Base-by-base conservation (phyloP, 2,797 vertebrate genomes). In the Nothura maculosa region DNA sequence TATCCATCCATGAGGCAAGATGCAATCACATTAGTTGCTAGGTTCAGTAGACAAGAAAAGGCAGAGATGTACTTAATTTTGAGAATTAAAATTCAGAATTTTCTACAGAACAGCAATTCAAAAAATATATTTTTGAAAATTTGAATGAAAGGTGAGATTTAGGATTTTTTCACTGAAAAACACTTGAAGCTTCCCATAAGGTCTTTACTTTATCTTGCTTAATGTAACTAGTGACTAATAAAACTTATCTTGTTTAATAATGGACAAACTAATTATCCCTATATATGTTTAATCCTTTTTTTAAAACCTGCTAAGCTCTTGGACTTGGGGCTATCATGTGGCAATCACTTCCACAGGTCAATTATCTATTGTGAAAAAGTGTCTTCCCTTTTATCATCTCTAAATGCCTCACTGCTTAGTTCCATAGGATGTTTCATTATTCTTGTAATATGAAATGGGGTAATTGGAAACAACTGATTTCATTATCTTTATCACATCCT, bases 221-320 rank as follows among this genome's bases (percentile, higher is more conserved):
- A 94, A 92, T 94, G 81, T 92, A 94, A 94, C 76, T 85, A 75
- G 91, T 92, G 92, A 93, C 93, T 96, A 95, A 96, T 94, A 96
- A 95, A 96, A 96, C 45, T 93, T 96, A 94, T 96, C 95, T 95
- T 96, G 96, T 95, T 94, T 96, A 96, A 89, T 95, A 95, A 94
- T 92, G 90, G 96, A 94, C 92, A 86, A 92, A 96, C 90, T 95
- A 96, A 96, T 96, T 95, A 96, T 94, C 88, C 38, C 58, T 83
- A 92, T 93, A 94, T 92, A 96, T 94, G 92, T 94, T 93, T 96
- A 95, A 96, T 96, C 94, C 95, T 94, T 96, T 93, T 93, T 93
- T 93, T 90, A 96, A 95, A 96, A 93, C 92, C 93, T 94, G 79
- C 69, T 96, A 96, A 96, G 93, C 93, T 95, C 79, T 91, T 94